A percentile compares a stretch with the other conserved stretches of the same genome.
phyloP scores from a whole-genome alignment of 2,797 vertebrate genomes.

The Poeciliopsis infans region DNA sequence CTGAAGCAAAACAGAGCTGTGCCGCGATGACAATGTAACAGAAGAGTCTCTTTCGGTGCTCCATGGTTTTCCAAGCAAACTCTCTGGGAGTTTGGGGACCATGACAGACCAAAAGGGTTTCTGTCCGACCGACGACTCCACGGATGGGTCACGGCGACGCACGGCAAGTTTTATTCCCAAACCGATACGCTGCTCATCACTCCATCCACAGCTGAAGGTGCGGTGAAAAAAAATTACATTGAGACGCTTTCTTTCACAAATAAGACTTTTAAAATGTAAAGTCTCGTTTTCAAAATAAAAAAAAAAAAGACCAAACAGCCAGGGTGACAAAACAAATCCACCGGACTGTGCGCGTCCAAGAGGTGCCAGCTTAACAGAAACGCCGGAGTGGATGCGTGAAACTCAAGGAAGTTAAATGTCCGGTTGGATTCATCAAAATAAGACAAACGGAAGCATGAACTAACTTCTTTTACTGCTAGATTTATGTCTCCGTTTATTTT shows the following conservation, averaged over 20 bases:
- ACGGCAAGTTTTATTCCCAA: conserved; percentile 47
- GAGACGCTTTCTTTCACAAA: conserved; percentile 5
- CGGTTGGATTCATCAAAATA: conserved; percentile 55
- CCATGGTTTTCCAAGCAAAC: conserved; percentile 70
- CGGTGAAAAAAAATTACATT: too few relatives aligned
- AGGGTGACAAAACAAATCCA: conserved; percentile 7
- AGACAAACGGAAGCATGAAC: neutral
- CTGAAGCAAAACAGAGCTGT: conserved; percentile 73
- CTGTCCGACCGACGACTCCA: conserved; percentile 24
- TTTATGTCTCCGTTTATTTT: neutral
- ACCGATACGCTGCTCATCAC: conserved; percentile 33
- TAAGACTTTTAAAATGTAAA: neutral
- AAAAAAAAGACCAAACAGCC: neutral
- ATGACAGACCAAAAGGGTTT: conserved; percentile 40
- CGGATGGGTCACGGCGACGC: conserved; percentile 45
- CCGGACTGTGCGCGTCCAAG: conserved; percentile 26
- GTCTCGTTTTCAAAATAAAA: neutral
- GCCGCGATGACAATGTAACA: conserved; percentile 58
- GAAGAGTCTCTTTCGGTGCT: conserved; percentile 63
- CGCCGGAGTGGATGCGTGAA: neutral
- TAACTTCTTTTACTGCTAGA: neutral
- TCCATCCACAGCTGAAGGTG: conserved; percentile 4
- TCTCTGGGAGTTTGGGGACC: conserved; percentile 53
- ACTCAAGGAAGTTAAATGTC: conserved; percentile 15
- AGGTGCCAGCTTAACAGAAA: neutral